Evolutionary conservation across 2,113 vertebrate species (phyloP), one percentile per base, ranked within the genome.

Genomic region (Plotosus lineatus): DNA sequence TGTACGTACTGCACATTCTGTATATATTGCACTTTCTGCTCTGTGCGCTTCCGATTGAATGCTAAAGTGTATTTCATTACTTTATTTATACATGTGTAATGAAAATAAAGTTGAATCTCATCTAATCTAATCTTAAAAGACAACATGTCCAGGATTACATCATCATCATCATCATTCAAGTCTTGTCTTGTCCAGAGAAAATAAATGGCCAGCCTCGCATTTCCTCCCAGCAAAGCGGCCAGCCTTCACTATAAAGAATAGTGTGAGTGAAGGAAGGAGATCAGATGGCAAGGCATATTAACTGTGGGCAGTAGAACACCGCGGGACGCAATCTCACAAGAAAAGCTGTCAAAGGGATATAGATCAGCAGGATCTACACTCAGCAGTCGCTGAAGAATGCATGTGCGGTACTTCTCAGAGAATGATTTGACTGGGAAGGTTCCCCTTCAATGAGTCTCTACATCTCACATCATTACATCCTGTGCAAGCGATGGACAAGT

Each of bases 271-370:
- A 56, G 55, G 63, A 63, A 75, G 60, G 63, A 80, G 73, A 80
- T 91, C 87, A 88, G 84, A 88, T 83, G 88, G 84, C 53, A 80
- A 79, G 82, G 86, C 88, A 87, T 85, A 88, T 79, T 82, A 79
- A 87, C 50, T 78, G 86, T 87, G 85, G 84, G 86, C 56, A 78
- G 82, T 36, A 10, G 11, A 76, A 56, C 85, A 87, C 86, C 63
- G 84, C 51, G 26, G 79, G 66, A 78, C 65, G 60, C 63, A 26
- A 77, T 63, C 71, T 75, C 55, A 40, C 80, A 56, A 51, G 31
- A 77, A 65, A 78, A 65, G 23, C 79, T 80, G 81, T 69, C 42
- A 80, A 69, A 77, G 46, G 56, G 71, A 6, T 36, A 66, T 55
- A 76, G 15, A 69, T 10, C 66, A 76, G 68, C 63, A 42, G 63